These are phyloP conservation scores for Pimpla rufipes DNA, from an alignment of 2,888 invertebrate species.

Conservation along the genomic window DNA sequence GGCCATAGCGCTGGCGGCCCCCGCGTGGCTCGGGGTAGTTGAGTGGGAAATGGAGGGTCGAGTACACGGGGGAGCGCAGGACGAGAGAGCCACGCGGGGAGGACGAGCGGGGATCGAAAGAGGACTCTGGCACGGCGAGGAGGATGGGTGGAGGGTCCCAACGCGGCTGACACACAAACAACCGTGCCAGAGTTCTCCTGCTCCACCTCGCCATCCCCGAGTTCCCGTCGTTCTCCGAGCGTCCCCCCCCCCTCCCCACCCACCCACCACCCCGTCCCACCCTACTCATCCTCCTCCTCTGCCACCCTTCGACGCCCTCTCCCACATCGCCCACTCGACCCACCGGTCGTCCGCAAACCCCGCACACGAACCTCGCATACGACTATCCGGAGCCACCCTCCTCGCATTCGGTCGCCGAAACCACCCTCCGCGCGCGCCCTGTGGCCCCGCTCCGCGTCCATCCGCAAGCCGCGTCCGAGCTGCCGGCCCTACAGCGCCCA, in stretches of 20 bases:
- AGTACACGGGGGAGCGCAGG: slow-evolving; percentile 63
- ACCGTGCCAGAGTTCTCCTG: slow-evolving; percentile 60
- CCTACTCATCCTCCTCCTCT: slow-evolving; percentile 67
- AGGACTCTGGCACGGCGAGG: slow-evolving; percentile 77
- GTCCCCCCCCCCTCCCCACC: slow-evolving; percentile 66
- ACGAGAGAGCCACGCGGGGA: slow-evolving; percentile 69
- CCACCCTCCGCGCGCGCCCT: slow-evolving; percentile 31
- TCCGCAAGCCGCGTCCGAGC: slow-evolving; percentile 51
- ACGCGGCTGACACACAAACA: slow-evolving; percentile 85
- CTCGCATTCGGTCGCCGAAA: slow-evolving; percentile 64
- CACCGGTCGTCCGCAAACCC: slow-evolving; percentile 66
- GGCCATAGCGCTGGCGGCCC: slow-evolving; percentile 67
- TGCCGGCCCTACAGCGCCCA: slow-evolving; percentile 66
- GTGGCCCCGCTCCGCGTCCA: slow-evolving; percentile 39
- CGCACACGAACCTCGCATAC: slow-evolving; percentile 62
- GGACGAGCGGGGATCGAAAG: slow-evolving; percentile 70
- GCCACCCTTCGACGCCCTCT: slow-evolving; percentile 61
- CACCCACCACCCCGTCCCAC: slow-evolving; percentile 67
- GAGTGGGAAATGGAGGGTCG: slow-evolving; percentile 78
- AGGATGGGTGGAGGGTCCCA: slow-evolving; percentile 77
- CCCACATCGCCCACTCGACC: slow-evolving; percentile 70
- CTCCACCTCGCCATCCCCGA: slow-evolving; percentile 36
- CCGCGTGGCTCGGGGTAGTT: slow-evolving; percentile 76
- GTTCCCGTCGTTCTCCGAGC: too few species aligned
- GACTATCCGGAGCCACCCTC: slow-evolving; percentile 73